Evolutionary conservation across 92 coral and sea anemone genomes (phyloP).

Genomic region (Porites evermanni): DNA sequence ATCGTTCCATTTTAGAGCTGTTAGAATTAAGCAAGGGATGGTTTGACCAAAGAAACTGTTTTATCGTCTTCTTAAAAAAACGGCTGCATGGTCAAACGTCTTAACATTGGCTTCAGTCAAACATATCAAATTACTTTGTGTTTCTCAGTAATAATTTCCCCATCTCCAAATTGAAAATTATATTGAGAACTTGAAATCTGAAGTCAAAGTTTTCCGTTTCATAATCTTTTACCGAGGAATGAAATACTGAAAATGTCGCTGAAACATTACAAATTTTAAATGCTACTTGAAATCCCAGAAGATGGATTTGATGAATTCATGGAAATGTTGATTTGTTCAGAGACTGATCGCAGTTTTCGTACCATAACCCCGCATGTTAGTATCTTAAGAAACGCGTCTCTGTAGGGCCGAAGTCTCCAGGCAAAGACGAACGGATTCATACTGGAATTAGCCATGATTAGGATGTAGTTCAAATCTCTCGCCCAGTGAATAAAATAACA

Average conservation of each 20-base stretch:
- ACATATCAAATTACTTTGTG: too few species aligned
- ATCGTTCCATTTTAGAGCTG: too few species aligned
- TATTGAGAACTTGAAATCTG: too few species aligned
- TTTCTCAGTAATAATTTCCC: not conserved
- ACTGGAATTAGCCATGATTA: constrained; percentile 66
- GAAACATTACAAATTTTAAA: not conserved
- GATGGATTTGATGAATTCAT: constrained; percentile 9
- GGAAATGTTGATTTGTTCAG: constrained; percentile 19
- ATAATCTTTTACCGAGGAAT: not conserved
- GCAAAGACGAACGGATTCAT: constrained; percentile 76
- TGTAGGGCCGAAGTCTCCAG: constrained; percentile 62
- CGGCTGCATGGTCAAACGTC: too few species aligned
- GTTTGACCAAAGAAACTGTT: too few species aligned
- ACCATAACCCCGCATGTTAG: constrained; percentile 51
- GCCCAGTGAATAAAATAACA: constrained; percentile 72
- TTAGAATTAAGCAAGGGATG: too few species aligned
- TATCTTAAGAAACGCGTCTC: constrained; percentile 71
- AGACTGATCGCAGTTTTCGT: constrained; percentile 15
- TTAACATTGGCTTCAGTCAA: too few species aligned
- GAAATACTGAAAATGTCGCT: not conserved
- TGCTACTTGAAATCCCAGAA: not conserved
- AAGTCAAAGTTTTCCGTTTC: not conserved
- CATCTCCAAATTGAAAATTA: not conserved
- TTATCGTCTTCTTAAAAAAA: not conserved
- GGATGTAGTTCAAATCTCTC: constrained; percentile 58